Conservation (phyloP, 2,888 invertebrate species). For the Nymphalis c-album region DNA sequence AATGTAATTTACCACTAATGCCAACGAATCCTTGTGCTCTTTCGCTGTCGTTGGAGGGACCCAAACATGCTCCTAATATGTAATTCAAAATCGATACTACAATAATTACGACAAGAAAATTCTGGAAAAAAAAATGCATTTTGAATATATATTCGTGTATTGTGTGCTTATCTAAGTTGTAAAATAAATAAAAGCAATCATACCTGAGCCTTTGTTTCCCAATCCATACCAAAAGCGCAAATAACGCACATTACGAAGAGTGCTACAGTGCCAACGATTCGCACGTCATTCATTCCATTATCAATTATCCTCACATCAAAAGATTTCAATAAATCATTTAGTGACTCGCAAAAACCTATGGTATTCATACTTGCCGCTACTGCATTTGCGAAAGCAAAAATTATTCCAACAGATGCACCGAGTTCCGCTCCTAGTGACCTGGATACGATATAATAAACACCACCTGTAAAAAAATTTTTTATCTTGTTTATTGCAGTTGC, state of each 20-base stretch:
- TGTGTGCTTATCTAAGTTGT: no score
- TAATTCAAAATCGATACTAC: conserved; percentile 91
- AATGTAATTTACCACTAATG: conserved; percentile 84
- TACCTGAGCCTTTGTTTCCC: conserved; percentile 91
- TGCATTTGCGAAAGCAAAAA: conserved; percentile 95
- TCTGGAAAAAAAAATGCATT: conserved; percentile 67
- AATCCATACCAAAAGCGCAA: conserved; percentile 93
- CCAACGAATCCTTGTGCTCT: conserved; percentile 89
- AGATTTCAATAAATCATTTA: conserved; percentile 84
- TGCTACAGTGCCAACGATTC: conserved; percentile 88
- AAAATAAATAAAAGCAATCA: neutral
- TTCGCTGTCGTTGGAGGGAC: conserved; percentile 80
- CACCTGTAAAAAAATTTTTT: conserved; percentile 75
- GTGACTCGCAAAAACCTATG: conserved; percentile 94
- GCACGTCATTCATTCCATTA: conserved; percentile 83
- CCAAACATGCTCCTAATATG: conserved; percentile 88
- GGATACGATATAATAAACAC: conserved; percentile 96
- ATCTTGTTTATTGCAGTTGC: no score
- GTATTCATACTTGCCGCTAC: conserved; percentile 96
- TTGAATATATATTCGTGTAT: neutral
- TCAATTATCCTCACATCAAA: conserved; percentile 85
- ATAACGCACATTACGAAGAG: conserved; percentile 87
- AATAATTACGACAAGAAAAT: conserved; percentile 90
- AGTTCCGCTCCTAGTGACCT: conserved; percentile 95
- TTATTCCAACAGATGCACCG: conserved; percentile 95